Evolutionary conservation across 2,888 invertebrate species (phyloP).

Genomic region (Clistopyga incitator): DNA sequence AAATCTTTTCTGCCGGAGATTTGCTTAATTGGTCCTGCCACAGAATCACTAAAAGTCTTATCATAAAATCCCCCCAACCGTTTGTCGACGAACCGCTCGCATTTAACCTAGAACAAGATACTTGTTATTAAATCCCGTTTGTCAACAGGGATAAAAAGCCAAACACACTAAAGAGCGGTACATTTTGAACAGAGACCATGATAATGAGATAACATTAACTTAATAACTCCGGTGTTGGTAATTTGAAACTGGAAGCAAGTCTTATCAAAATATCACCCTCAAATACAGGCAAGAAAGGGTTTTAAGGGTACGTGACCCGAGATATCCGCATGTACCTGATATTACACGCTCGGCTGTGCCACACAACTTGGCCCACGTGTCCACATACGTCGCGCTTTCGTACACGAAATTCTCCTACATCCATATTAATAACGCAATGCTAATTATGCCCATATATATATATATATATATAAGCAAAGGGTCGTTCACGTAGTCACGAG

Average conservation of each 20-base stretch:
- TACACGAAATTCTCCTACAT: constrained; percentile 45
- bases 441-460: constrained; percentile 51
- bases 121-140: background rate
- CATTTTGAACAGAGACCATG: background rate
- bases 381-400: constrained; percentile 38
- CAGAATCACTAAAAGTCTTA: too few relatives aligned
- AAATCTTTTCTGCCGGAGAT: too few relatives aligned
- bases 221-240: background rate
- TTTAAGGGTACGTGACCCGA: constrained; percentile 34
- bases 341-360: constrained; percentile 67
- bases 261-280: constrained; percentile 3
- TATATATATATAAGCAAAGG: background rate
- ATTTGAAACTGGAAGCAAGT: background rate
- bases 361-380: constrained; percentile 46
- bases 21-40: too few relatives aligned
- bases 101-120: background rate
- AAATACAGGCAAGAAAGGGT: constrained; percentile 6
- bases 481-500: constrained; percentile 41
- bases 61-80: too few relatives aligned
- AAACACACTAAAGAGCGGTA: background rate
- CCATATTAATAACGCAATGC: constrained; percentile 66
- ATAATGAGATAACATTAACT: background rate
- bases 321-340: constrained; percentile 47
- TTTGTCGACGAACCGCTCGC: too few relatives aligned
- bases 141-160: background rate